These are phyloP conservation scores for Phycodurus eques DNA, from an alignment of 2,113 vertebrate genomes.

Conservation along the genomic window DNA sequence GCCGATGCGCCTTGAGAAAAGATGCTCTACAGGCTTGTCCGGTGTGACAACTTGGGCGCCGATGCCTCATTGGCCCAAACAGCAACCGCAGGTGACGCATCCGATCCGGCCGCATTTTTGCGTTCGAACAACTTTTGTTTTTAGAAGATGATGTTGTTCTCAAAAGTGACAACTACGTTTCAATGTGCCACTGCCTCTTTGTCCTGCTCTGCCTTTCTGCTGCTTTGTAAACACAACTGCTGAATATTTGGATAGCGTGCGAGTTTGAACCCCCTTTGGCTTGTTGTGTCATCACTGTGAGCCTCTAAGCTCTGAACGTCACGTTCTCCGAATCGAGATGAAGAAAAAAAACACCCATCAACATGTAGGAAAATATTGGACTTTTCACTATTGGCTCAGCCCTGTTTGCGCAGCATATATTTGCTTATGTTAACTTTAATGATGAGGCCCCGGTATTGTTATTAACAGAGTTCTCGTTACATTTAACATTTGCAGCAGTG, in stretches of 20 bases:
- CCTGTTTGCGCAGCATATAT: conserved; percentile 1
- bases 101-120: conserved; percentile 56
- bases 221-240: conserved; percentile 10
- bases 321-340: background rate
- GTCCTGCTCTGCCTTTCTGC: background rate
- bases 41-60: conserved; percentile 51
- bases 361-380: conserved; percentile 9
- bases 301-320: background rate
- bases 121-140: conserved; percentile 22
- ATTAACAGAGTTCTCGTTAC: background rate
- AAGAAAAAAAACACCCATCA: background rate
- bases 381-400: background rate
- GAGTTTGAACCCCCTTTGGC: conserved; percentile 1
- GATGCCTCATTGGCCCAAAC: conserved; percentile 43
- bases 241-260: background rate
- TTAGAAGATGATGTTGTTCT: conserved; percentile 33
- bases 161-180: conserved; percentile 27
- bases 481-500: background rate
- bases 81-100: conserved; percentile 30
- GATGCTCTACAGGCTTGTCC: conserved; percentile 71
- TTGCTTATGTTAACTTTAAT: background rate
- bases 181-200: background rate
- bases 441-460: background rate
- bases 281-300: conserved; percentile 6
- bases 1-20: conserved; percentile 37